Percentiles rank a stretch among this genome's conserved stretches.
phyloP scores from a whole-genome alignment of 2,113 vertebrate genomes.

The Cyprinodon brontotheroides region DNA sequence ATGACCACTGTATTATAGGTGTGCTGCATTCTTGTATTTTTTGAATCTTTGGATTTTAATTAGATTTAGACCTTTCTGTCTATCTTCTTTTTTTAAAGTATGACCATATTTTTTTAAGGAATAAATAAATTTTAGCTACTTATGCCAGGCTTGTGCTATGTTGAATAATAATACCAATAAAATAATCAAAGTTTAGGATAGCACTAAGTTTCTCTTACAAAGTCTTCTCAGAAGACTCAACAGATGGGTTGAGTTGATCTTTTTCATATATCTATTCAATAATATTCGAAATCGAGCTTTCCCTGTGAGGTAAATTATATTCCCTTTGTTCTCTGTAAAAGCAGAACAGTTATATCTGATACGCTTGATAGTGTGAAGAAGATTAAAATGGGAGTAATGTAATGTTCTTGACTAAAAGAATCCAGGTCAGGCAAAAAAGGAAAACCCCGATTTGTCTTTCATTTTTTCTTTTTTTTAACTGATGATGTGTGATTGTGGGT shows the following conservation, averaged over 20 bases:
- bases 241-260: slow-evolving; percentile 28
- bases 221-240: slow-evolving; percentile 40
- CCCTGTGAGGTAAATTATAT: slow-evolving; percentile 9
- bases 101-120: neutral
- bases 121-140: neutral
- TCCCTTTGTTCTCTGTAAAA: slow-evolving; percentile 63
- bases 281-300: slow-evolving; percentile 18
- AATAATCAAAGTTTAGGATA: neutral
- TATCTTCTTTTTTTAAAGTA: neutral
- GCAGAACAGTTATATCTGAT: slow-evolving; percentile 29
- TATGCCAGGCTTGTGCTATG: neutral
- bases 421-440: neutral
- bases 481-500: neutral
- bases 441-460: neutral
- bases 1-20: neutral
- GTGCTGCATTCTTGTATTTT: neutral
- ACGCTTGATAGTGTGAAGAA: slow-evolving; percentile 15
- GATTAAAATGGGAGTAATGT: slow-evolving; percentile 25
- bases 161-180: neutral
- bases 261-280: slow-evolving; percentile 44
- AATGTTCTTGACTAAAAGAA: slow-evolving; percentile 2
- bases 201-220: slow-evolving; percentile 21
- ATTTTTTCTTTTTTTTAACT: no score
- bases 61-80: neutral
- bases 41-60: neutral